Evolutionary conservation across 92 coral and sea anemone genomes (phyloP), one percentile per base, ranked within the genome.

Genomic region (Zoanthus sansibaricus): DNA sequence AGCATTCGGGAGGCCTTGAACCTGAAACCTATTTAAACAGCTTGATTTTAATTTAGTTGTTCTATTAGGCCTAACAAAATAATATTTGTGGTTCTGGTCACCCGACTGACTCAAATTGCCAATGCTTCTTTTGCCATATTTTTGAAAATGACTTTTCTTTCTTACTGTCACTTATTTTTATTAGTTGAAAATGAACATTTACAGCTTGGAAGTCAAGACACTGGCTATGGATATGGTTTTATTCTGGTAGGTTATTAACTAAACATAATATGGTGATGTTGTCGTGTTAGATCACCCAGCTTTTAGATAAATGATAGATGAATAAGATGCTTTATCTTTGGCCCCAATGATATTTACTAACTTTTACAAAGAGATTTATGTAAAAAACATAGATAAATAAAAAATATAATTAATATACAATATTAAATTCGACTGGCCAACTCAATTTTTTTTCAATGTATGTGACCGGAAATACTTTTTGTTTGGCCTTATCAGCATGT

Each of bases 1-100:
- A 25, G 71, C 90, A 64, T 87, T 87, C 69, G 90, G 69, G 42
- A 87, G 82, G 32, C 67, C 20, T 58, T 58, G 66, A 58, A 58
- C 66, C 66, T 12, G 20, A 58, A 58, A 58, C 84, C 9, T 86
- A 46, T 33, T 9, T 9, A 72, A 58, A 58, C 66, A 58, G 20
- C 66, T 58, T 58, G 66, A 58, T 58, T 1, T 49, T 49, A 49
- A 1, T 49, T 49, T 49, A 58, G 66, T 58, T 58, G 66, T 58
- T 58, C 66, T 1, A 12, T 58, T 58, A 14, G 66, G 66, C 18
- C 1, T 16, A 58, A 58, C 66, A 58, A 58, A 58, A 12, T 12
- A 58, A 58, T 58, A 58, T 58, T 3, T 58, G 58, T 0, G n/a
- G n/a, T 58, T 58, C 66, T 58, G n/a, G 66, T 58, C 17, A 58